Conservation (phyloP, 2,888 invertebrate species). For the Trachelus iudaicus region DNA sequence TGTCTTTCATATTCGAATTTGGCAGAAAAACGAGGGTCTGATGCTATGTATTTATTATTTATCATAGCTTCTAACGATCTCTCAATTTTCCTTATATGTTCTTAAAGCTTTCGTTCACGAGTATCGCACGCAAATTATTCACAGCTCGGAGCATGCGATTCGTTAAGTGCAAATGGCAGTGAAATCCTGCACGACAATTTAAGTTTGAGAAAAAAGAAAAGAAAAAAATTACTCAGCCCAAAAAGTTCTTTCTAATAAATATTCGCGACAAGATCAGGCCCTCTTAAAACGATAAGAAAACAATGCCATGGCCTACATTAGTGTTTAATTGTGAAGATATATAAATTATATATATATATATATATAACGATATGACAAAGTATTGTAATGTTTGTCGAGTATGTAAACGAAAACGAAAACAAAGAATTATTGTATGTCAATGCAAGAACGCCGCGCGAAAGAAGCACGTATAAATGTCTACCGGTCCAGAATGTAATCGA, state of each 20-base stretch:
- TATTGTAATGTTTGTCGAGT: conserved; percentile 15
- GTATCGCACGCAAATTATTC: background rate
- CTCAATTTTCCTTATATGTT: background rate
- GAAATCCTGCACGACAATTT: background rate
- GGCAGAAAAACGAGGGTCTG: conserved; percentile 39
- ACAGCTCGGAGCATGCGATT: background rate
- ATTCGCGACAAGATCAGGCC: conserved; percentile 26
- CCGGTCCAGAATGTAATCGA: background rate
- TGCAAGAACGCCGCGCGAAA: background rate
- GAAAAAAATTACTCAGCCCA: background rate
- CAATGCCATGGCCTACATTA: conserved; percentile 58
- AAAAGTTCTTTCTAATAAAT: background rate
- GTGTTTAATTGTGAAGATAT: conserved; percentile 43
- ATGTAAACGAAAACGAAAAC: conserved; percentile 27
- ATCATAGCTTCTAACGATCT: background rate
- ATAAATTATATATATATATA: conserved; percentile 22
- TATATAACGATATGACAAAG: conserved; percentile 16
- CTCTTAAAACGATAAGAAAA: conserved; percentile 43
- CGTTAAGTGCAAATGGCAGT: background rate
- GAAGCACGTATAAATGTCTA: background rate
- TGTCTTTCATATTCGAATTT: conserved; percentile 42
- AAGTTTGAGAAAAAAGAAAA: background rate
- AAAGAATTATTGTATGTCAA: background rate
- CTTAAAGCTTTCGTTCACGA: background rate
- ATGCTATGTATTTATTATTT: conserved; percentile 18